A percentile compares a stretch with the other conserved stretches of the same genome.
Evolutionary conservation across 1,140 invertebrate species (phyloP).

Genomic region (Hylyphantes graminicola): DNA sequence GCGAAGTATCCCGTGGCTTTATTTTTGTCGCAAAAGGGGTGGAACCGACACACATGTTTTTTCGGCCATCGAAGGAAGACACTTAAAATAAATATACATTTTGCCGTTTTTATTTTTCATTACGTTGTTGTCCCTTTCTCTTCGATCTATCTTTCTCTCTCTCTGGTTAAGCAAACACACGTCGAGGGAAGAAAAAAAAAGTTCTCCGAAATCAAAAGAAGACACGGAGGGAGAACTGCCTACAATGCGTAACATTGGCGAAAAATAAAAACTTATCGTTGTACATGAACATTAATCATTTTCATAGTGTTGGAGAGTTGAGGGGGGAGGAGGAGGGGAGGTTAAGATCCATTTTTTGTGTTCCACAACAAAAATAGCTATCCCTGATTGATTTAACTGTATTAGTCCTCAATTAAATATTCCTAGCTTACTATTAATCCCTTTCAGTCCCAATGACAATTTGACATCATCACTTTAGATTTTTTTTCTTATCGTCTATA

Average conservation of each 20-base stretch:
- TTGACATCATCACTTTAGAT: too few relatives aligned
- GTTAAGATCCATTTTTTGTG: too few relatives aligned
- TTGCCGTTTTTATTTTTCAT: conserved; percentile 14
- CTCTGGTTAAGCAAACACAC: conserved; percentile 3
- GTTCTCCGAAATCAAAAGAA: background rate
- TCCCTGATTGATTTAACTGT: too few relatives aligned
- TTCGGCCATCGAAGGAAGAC: background rate
- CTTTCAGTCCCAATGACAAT: too few relatives aligned
- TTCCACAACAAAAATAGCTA: too few relatives aligned
- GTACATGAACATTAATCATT: conserved; percentile 18
- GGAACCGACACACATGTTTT: background rate
- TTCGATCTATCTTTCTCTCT: background rate
- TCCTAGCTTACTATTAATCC: too few relatives aligned
- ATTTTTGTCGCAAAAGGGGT: conserved; percentile 30
- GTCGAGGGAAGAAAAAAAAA: background rate
- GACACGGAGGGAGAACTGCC: background rate
- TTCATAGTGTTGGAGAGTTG: background rate
- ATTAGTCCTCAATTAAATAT: too few relatives aligned
- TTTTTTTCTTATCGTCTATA: too few relatives aligned
- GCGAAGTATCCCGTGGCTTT: background rate
- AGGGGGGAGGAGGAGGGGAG: background rate
- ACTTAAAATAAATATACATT: conserved; percentile 29
- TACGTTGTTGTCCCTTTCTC: background rate
- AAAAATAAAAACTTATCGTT: conserved; percentile 7
- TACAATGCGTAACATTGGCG: conserved; percentile 23